Evolutionary conservation across 2,113 vertebrate genomes (phyloP).

Genomic region (Pitta sordida): DNA sequence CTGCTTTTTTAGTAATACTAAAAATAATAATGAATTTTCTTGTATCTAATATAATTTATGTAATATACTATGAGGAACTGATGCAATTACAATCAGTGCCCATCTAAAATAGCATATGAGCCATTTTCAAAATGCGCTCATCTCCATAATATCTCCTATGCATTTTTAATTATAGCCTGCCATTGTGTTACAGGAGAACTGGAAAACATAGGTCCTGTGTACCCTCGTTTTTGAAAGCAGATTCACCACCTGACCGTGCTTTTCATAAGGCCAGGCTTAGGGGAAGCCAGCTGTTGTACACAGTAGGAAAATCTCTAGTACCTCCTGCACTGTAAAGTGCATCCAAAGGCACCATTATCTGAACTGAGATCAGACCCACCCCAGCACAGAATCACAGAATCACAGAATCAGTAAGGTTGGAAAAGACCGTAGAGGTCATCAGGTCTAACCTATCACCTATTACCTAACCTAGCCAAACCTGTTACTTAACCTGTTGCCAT

Average conservation of each 20-base stretch:
- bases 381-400: too few species aligned
- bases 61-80: neutral
- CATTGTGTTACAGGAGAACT: neutral
- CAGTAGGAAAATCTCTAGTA: neutral
- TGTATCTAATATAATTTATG: neutral
- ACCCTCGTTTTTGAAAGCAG: neutral
- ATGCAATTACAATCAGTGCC: neutral
- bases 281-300: neutral
- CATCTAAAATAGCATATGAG: neutral
- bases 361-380: neutral
- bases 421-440: too few species aligned
- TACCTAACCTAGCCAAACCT: too few species aligned
- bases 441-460: too few species aligned
- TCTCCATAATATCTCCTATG: neutral
- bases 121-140: neutral
- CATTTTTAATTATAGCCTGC: neutral
- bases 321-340: neutral
- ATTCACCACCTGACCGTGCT: neutral
- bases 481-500: too few species aligned
- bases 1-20: neutral
- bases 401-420: too few species aligned
- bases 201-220: neutral
- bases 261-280: neutral
- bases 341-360: neutral
- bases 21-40: neutral